Percentiles rank a stretch among this genome's conserved stretches.
phyloP scores from a whole-genome alignment of 1,140 invertebrate genomes.

The Andricus grossulariae region DNA sequence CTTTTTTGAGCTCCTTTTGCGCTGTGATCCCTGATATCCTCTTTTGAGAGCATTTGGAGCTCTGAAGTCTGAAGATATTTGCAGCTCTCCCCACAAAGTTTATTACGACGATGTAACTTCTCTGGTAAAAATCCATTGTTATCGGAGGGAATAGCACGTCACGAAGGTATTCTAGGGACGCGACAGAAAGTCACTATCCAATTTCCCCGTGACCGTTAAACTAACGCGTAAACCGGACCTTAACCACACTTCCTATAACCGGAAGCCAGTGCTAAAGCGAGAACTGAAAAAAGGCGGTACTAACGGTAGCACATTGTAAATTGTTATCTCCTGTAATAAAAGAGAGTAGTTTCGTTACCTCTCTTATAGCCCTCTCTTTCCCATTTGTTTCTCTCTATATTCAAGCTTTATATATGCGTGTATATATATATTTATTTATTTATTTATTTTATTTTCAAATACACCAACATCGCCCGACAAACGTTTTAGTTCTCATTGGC shows the following conservation, averaged over 20 bases:
- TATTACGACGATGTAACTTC: no score
- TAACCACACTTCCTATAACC: slow-evolving; percentile 37
- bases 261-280: slow-evolving; percentile 23
- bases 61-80: no score
- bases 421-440: no score
- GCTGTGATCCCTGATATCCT: no score
- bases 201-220: slow-evolving; percentile 13
- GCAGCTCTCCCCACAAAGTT: no score
- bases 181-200: slow-evolving; percentile 13
- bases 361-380: background rate
- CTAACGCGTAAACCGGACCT: slow-evolving; percentile 32
- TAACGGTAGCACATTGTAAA: slow-evolving; percentile 42
- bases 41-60: no score
- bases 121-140: background rate
- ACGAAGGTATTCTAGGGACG: background rate
- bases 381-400: background rate
- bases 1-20: no score
- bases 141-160: background rate
- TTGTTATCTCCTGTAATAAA: slow-evolving; percentile 38
- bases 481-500: background rate
- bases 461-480: background rate
- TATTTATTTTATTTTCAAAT: background rate
- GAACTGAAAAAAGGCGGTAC: slow-evolving; percentile 45
- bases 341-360: slow-evolving; percentile 45
- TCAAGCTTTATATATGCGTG: background rate